phyloP scores from a whole-genome alignment of 1,140 invertebrate species.

The Pissodes strobi region DNA sequence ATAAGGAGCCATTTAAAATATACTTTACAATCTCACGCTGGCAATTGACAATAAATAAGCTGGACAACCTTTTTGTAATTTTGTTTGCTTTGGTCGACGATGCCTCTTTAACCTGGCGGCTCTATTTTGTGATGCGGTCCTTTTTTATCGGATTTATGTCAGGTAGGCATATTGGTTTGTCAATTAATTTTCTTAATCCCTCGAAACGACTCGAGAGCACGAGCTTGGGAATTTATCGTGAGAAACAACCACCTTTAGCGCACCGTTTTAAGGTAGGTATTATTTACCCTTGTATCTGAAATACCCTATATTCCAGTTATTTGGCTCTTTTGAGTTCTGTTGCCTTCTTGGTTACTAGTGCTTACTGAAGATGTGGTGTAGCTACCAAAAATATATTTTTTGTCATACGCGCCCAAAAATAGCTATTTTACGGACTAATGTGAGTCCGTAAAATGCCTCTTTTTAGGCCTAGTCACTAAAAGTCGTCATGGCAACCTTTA shows the following conservation, averaged over 20 bases:
- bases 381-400: too few species aligned
- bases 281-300: neutral
- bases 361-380: too few species aligned
- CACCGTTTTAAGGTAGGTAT: conserved; percentile 3
- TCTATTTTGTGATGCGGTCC: conserved; percentile 30
- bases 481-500: too few species aligned
- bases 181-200: conserved; percentile 40
- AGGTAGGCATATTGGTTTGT: conserved; percentile 40
- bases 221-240: conserved; percentile 39
- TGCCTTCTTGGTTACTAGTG: too few species aligned
- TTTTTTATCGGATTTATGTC: conserved; percentile 40
- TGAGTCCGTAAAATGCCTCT: too few species aligned
- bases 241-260: conserved; percentile 32
- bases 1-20: conserved; percentile 30
- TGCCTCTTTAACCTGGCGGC: conserved; percentile 25
- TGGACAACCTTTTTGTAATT: conserved; percentile 28
- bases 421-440: too few species aligned
- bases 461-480: too few species aligned
- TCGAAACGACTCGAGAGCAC: conserved; percentile 32
- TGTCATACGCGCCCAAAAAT: too few species aligned
- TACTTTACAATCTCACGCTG: conserved; percentile 24
- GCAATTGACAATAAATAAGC: conserved; percentile 35
- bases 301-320: too few species aligned
- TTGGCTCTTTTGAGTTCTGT: too few species aligned
- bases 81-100: conserved; percentile 31